A percentile compares a stretch with the other conserved stretches of the same genome.
These are phyloP conservation scores for Buathra laborator DNA, from an alignment of 2,888 invertebrate genomes.

Conservation along the genomic window DNA sequence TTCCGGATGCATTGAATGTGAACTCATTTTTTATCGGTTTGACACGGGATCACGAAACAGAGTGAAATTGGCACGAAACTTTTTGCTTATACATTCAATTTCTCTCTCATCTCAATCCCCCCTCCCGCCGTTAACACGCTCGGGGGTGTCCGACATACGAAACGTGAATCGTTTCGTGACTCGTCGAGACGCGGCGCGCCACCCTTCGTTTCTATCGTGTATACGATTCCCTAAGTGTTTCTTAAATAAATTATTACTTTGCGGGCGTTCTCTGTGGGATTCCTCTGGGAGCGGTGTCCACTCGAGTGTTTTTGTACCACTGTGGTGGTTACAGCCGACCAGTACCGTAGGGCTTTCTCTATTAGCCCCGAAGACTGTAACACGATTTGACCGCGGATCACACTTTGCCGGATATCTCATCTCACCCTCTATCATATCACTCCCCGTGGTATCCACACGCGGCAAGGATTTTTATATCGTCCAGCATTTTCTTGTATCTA, in stretches of 20 bases:
- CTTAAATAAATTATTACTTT: constrained; percentile 67
- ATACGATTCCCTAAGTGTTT: constrained; percentile 64
- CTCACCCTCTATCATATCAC: constrained; percentile 33
- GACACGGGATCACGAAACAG: neutral
- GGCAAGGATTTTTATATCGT: constrained; percentile 59
- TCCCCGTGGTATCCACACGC: too few relatives aligned
- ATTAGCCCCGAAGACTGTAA: constrained; percentile 58
- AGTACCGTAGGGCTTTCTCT: constrained; percentile 26
- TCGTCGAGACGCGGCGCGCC: constrained; percentile 21
- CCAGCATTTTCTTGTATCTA: constrained; percentile 25
- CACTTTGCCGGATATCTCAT: constrained; percentile 51
- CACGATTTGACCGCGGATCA: constrained; percentile 66
- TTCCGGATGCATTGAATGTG: neutral
- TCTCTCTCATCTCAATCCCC: constrained; percentile 3
- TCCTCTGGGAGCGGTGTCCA: constrained; percentile 53
- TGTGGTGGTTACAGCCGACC: neutral
- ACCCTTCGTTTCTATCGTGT: constrained; percentile 14
- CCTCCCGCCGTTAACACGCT: constrained; percentile 45
- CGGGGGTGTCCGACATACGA: constrained; percentile 36
- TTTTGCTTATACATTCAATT: constrained; percentile 24
- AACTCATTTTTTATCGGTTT: neutral
- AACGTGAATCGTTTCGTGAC: constrained; percentile 60
- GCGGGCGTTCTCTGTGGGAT: constrained; percentile 26
- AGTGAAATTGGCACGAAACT: constrained; percentile 20
- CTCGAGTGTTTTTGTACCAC: constrained; percentile 13